A percentile compares a stretch with the other conserved stretches of the same genome.
Conservation (phyloP, 2,888 invertebrate genomes). For the Fissipunctia ypsillon region DNA sequence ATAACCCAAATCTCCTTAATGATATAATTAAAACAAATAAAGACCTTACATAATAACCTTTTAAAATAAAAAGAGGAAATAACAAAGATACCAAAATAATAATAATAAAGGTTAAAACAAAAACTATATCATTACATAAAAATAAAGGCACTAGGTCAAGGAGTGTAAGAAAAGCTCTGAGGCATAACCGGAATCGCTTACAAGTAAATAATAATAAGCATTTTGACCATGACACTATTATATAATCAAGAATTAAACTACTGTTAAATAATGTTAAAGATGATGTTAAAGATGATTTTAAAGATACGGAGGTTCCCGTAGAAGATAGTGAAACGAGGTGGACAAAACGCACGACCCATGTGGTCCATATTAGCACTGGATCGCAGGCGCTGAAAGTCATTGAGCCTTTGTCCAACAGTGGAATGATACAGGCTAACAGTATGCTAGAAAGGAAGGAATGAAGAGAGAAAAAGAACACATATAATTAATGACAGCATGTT, state of each 20-base stretch:
- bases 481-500: no score
- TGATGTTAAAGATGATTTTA: no score
- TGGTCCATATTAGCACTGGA: no score
- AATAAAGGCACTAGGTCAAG: constrained; percentile 58
- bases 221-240: constrained; percentile 45
- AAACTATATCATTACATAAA: constrained; percentile 25
- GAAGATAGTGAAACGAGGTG: no score
- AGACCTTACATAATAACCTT: constrained; percentile 5
- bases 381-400: no score
- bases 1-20: background rate
- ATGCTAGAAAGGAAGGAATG: no score
- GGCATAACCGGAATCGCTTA: constrained; percentile 49
- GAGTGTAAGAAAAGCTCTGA: constrained; percentile 41
- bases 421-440: no score
- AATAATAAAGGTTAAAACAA: constrained; percentile 16
- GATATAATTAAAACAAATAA: constrained; percentile 15
- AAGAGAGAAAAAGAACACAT: no score
- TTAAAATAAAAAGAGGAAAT: constrained; percentile 25
- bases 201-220: constrained; percentile 19
- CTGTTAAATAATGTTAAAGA: background rate
- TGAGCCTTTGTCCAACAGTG: no score
- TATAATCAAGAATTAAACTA: background rate
- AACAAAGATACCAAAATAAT: background rate
- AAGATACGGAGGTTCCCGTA: no score
- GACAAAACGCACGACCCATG: no score